Evolutionary conservation across 2,113 vertebrate species (phyloP).

Genomic region (Chionis minor): DNA sequence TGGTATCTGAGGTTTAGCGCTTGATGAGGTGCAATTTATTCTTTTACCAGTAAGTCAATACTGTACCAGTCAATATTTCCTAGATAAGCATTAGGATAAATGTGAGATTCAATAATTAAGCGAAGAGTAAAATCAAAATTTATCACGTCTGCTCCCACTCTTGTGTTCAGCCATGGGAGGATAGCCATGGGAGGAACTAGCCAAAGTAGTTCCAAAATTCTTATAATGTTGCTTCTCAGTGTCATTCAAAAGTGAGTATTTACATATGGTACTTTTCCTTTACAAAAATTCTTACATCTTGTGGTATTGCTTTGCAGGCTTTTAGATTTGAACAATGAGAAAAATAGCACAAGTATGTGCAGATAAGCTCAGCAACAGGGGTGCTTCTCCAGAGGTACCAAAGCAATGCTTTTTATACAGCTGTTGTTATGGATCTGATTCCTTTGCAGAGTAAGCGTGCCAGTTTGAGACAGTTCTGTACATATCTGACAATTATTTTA

Average conservation of each 20-base stretch:
- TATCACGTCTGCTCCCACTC: background rate
- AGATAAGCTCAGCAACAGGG: background rate
- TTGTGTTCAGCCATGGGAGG: background rate
- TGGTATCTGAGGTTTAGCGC: background rate
- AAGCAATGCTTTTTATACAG: background rate
- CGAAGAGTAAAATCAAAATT: background rate
- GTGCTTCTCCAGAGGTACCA: background rate
- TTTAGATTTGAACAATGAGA: background rate
- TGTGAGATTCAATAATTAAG: background rate
- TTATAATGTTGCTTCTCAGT: background rate
- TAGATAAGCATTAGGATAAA: background rate
- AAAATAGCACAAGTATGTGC: fast-evolving
- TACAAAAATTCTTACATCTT: background rate
- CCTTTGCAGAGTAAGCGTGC: background rate
- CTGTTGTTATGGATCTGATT: background rate
- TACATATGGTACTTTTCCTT: background rate
- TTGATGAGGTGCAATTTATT: background rate
- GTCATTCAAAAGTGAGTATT: background rate
- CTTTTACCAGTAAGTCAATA: background rate
- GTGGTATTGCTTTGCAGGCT: background rate
- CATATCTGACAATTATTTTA: background rate
- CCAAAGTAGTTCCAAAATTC: background rate
- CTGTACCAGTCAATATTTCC: background rate
- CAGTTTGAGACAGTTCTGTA: background rate
- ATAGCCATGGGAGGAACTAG: background rate